Evolutionary conservation across 2,888 invertebrate genomes (phyloP).

Genomic region (Muscina levida): DNA sequence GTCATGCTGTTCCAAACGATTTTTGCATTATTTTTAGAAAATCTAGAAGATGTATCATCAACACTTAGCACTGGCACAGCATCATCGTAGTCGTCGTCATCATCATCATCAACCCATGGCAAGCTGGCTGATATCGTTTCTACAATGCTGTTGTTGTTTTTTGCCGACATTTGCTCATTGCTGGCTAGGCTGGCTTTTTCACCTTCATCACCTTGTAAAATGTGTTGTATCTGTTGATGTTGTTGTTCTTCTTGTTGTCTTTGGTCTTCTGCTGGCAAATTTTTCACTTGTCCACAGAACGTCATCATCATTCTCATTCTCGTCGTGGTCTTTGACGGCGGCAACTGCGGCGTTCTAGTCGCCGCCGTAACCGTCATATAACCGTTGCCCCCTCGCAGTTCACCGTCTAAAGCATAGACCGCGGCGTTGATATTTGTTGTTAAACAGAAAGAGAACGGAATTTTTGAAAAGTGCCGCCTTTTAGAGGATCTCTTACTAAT

Average conservation of each 20-base stretch:
- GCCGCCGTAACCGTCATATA: slow-evolving; percentile 47
- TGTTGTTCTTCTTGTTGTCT: slow-evolving; percentile 56
- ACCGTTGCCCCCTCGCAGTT: neutral
- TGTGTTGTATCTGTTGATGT: slow-evolving; percentile 35
- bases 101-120: slow-evolving; percentile 54
- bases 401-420: neutral
- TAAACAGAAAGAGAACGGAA: slow-evolving; percentile 38
- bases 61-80: slow-evolving; percentile 55
- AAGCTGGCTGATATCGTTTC: slow-evolving; percentile 27
- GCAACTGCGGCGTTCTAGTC: slow-evolving; percentile 4
- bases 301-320: slow-evolving; percentile 65
- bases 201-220: slow-evolving; percentile 61
- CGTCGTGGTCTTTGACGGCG: slow-evolving; percentile 2
- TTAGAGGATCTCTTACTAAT: slow-evolving; percentile 37
- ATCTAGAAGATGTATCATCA: slow-evolving; percentile 61
- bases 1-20: slow-evolving; percentile 67
- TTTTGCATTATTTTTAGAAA: slow-evolving; percentile 56
- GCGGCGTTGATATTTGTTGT: too few relatives aligned
- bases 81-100: too few relatives aligned
- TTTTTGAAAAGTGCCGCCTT: slow-evolving; percentile 57
- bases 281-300: slow-evolving; percentile 67
- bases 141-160: slow-evolving; percentile 21
- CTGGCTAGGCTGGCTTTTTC: slow-evolving; percentile 53
- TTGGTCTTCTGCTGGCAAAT: slow-evolving; percentile 68
- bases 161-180: slow-evolving; percentile 4